Conservation (phyloP, 2,113 vertebrate species). For the Melospiza melodia region DNA sequence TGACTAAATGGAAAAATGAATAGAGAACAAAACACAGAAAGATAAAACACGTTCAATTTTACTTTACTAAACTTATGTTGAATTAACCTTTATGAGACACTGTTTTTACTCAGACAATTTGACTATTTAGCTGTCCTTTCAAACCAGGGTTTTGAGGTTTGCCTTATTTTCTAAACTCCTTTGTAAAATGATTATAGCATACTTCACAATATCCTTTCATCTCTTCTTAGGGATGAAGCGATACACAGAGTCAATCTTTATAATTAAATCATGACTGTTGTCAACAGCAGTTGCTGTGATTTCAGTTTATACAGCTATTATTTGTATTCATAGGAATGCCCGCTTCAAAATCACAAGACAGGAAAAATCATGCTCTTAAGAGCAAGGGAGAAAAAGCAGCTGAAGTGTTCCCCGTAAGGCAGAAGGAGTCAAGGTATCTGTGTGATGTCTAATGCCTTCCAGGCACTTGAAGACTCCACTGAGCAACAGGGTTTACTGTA, state of each 20-base stretch:
- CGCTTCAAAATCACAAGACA: neutral
- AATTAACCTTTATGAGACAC: constrained; percentile 20
- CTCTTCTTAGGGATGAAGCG: neutral
- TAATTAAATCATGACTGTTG: constrained; percentile 20
- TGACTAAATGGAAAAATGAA: constrained; percentile 17
- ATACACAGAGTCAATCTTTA: constrained; percentile 8
- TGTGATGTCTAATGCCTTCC: constrained; percentile 17
- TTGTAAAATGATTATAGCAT: neutral
- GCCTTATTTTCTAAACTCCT: constrained; percentile 13
- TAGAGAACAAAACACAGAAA: constrained; percentile 16
- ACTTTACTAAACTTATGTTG: neutral
- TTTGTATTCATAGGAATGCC: constrained; percentile 4
- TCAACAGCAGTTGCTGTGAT: neutral
- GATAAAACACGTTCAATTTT: neutral
- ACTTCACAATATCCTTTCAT: neutral
- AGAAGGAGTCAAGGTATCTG: neutral
- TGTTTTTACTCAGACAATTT: neutral
- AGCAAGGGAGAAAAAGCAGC: neutral
- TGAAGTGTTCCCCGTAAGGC: neutral
- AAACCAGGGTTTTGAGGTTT: neutral
- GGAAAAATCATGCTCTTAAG: neutral
- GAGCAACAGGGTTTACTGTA: neutral
- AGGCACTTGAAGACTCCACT: constrained; percentile 1
- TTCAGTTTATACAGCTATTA: neutral
- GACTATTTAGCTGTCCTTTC: neutral